Evolutionary conservation across 1,140 invertebrate genomes (phyloP).

Genomic region (Pseudomyrmex cubaensis): DNA sequence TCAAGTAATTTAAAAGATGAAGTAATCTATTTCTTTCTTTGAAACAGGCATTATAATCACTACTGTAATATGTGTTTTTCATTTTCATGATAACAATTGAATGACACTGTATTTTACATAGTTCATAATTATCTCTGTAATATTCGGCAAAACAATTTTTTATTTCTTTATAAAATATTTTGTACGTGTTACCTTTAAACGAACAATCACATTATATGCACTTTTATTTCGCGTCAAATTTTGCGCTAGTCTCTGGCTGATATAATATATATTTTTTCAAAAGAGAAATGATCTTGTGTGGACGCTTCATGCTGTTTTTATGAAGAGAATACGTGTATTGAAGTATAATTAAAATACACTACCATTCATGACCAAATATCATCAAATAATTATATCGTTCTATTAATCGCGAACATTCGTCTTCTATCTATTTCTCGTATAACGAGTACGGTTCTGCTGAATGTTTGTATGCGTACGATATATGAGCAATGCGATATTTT

Average conservation of each 20-base stretch:
- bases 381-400: neutral
- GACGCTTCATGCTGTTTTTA: too few relatives aligned
- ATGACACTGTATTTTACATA: neutral
- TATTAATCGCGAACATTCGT: neutral
- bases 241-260: neutral
- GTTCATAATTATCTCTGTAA: neutral
- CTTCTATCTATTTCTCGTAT: neutral
- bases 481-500: neutral
- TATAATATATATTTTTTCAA: neutral
- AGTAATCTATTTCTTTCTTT: neutral
- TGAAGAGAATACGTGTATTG: too few relatives aligned
- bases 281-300: neutral
- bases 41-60: neutral
- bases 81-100: neutral
- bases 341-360: neutral
- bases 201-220: neutral
- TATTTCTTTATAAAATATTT: neutral
- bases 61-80: neutral
- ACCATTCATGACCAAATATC: neutral
- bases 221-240: neutral
- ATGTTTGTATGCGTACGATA: conserved; percentile 11
- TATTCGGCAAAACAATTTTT: neutral
- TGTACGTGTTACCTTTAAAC: neutral
- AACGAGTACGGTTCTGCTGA: neutral
- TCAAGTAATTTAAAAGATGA: neutral